Evolutionary conservation across 2,888 invertebrate genomes (phyloP), one percentile per base, ranked within the genome.

Genomic region (Pilophorus perplexus): DNA sequence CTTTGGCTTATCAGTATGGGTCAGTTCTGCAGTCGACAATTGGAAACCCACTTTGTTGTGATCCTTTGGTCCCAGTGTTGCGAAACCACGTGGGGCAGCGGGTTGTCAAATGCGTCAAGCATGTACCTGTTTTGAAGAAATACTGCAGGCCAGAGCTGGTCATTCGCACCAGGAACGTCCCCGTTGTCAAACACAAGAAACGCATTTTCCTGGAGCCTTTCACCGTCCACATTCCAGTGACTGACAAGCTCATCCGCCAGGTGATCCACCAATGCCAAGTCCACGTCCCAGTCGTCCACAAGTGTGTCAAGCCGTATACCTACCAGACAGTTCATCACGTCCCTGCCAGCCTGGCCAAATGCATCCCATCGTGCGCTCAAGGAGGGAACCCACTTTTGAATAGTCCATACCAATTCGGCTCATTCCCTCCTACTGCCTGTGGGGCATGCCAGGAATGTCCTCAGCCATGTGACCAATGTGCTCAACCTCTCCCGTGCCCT

Each of bases 281-380:
- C 48, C 57, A 18, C 20, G 46, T 66, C 2, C 66, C 66, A 4
- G 46, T 66, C 12, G 52, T 57, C 10, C 66, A 66, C 1, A 57
- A 57, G n/a, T 37, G 18, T 28, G 22, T 59, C 3, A 37, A 44
- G 16, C 60, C 60, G 12, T 60, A 18, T 44, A 60, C 42, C 1
- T 60, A 60, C 33, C 44, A 60, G 28, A 60, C 42, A 3, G 46
- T 60, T n/a, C 44, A 28, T 44, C 60, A 60, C 18, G 60, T 60
- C 6, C 60, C 42, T 18, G 25, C 25, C 6, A 46, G 46, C 14
- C 25, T 10, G n/a, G 46, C 46, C 1, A 22, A 46, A 20, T 46
- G 23, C 23, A 8, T 6, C 2, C 23, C 23, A 8, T 12, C n/a
- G n/a, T n/a, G n/a, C n/a, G n/a, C n/a, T n/a, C n/a, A n/a, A n/a